Percentiles rank a stretch among this genome's conserved stretches.
These are phyloP conservation scores for Drosophila neotestacea DNA, from an alignment of 2,888 invertebrate genomes.

Conservation along the genomic window DNA sequence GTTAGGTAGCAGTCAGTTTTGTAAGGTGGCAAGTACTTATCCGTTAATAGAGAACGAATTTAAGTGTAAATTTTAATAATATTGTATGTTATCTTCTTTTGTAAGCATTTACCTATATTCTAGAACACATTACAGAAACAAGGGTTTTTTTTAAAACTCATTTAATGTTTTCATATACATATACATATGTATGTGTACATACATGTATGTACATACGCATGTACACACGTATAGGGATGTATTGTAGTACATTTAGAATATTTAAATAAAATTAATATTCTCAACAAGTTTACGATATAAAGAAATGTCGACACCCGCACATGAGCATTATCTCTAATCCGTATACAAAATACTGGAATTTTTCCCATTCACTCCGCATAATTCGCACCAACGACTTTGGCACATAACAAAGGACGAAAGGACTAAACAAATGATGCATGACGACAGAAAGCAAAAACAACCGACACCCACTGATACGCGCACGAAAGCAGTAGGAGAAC, in stretches of 20 bases:
- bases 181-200: no score
- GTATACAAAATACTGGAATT: background rate
- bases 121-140: no score
- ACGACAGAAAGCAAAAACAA: conserved; percentile 50
- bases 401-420: conserved; percentile 73
- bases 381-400: conserved; percentile 38
- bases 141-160: no score
- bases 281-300: conserved; percentile 73
- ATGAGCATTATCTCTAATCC: conserved; percentile 30
- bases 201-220: no score
- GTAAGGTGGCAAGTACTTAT: no score
- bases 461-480: conserved; percentile 6
- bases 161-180: no score
- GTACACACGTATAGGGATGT: background rate
- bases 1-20: no score
- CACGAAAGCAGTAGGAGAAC: conserved; percentile 43
- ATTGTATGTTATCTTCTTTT: no score
- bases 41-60: no score
- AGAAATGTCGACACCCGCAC: conserved; percentile 57
- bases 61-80: no score
- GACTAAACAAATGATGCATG: conserved; percentile 72
- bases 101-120: no score
- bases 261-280: conserved; percentile 78
- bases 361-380: conserved; percentile 5
- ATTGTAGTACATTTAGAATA: conserved; percentile 44